Conservation (phyloP, 2,113 vertebrate species). For the Carassius carassius region DNA sequence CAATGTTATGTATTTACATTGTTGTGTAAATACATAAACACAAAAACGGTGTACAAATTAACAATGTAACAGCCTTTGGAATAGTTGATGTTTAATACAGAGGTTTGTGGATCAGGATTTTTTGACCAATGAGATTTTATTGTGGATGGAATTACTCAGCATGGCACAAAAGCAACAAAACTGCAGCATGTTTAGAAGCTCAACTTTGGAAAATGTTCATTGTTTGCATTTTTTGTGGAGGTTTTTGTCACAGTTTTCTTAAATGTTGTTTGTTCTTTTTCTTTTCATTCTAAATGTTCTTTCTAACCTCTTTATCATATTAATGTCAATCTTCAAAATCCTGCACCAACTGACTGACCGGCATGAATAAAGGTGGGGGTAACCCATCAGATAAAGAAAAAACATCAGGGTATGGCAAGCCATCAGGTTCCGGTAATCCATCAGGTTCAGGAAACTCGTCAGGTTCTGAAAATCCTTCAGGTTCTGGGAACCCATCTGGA, state of each 20-base stretch:
- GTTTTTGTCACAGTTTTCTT: slow-evolving; percentile 19
- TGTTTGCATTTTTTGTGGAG: slow-evolving; percentile 22
- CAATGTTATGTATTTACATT: no score
- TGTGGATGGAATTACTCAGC: neutral
- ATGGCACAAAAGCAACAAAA: neutral
- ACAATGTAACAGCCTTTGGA: no score
- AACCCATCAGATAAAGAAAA: slow-evolving; percentile 35
- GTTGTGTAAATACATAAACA: no score
- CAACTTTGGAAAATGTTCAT: neutral
- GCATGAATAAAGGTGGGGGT: slow-evolving; percentile 30
- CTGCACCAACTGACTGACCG: neutral
- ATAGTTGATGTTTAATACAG: neutral
- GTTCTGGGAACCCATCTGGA: neutral
- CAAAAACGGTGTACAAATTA: no score
- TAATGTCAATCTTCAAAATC: slow-evolving; percentile 12
- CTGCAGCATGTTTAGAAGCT: neutral
- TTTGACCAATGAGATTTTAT: neutral
- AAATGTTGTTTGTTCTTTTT: slow-evolving; percentile 26
- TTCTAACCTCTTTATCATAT: slow-evolving; percentile 27
- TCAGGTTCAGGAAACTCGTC: slow-evolving; percentile 20
- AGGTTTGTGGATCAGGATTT: neutral
- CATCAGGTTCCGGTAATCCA: slow-evolving; percentile 7
- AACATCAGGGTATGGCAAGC: neutral
- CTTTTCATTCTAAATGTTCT: slow-evolving; percentile 27
- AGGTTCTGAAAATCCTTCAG: slow-evolving; percentile 1